These are phyloP conservation scores for Heterotilapia buettikoferi DNA, from an alignment of 2,113 vertebrate species.

Conservation along the genomic window DNA sequence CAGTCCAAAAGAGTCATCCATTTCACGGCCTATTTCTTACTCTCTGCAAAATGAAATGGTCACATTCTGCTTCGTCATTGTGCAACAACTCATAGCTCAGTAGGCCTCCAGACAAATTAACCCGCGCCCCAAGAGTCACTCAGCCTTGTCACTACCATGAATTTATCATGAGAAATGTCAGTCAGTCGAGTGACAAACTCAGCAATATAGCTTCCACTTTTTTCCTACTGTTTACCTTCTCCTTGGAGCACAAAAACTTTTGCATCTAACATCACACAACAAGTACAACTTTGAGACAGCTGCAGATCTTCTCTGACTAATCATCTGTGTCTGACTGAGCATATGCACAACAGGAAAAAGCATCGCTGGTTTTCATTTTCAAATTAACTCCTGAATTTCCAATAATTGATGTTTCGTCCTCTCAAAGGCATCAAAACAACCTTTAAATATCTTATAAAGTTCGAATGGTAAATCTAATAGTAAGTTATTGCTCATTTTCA, in stretches of 20 bases:
- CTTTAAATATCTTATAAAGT: not conserved
- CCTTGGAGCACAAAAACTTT: not conserved
- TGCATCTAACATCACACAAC: not conserved
- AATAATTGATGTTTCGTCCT: not conserved
- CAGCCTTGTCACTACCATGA: constrained; percentile 55
- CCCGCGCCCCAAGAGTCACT: constrained; percentile 47
- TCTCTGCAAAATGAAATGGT: constrained; percentile 19
- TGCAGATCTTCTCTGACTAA: not conserved
- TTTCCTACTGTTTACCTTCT: not conserved
- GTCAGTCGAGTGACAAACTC: constrained; percentile 25
- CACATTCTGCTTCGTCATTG: constrained; percentile 57
- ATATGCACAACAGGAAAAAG: not conserved
- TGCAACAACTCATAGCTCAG: constrained; percentile 32
- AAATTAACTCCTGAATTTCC: not conserved
- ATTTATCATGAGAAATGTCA: constrained; percentile 63
- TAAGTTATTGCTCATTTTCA: not conserved
- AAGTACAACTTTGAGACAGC: not conserved
- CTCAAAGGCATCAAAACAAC: not conserved
- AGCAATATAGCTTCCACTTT: not conserved
- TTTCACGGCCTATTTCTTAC: constrained; percentile 59
- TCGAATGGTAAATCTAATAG: not conserved
- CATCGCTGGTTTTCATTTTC: not conserved
- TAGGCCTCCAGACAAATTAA: constrained; percentile 66
- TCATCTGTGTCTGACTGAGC: not conserved
- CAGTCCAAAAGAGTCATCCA: constrained; percentile 22